Evolutionary conservation across 2,888 invertebrate species (phyloP).

Genomic region (Lottia gigantea): DNA sequence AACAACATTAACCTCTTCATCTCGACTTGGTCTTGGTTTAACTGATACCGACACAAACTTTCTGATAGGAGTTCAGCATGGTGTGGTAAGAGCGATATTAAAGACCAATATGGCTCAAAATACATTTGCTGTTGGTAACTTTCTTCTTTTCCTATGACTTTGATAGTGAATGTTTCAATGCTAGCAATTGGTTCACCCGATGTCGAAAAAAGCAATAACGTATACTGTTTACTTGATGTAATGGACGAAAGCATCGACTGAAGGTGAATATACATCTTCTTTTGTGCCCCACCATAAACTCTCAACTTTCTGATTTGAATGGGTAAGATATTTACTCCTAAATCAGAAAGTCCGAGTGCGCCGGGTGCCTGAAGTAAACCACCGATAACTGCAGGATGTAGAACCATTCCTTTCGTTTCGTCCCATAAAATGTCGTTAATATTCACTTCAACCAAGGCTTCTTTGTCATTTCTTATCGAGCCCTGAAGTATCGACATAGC

Average conservation of each 20-base stretch:
- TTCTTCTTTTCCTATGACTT: background rate
- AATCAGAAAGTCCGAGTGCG: conserved; percentile 27
- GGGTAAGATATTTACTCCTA: conserved; percentile 22
- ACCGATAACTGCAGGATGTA: conserved; percentile 46
- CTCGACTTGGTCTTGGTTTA: too few relatives aligned
- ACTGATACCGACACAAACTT: too few relatives aligned
- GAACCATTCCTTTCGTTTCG: conserved; percentile 31
- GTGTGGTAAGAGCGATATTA: too few relatives aligned
- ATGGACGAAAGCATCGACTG: conserved; percentile 22
- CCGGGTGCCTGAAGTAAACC: conserved; percentile 42
- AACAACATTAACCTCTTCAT: too few relatives aligned
- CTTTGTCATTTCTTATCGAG: background rate
- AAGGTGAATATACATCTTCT: conserved; percentile 38
- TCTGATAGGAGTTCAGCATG: too few relatives aligned
- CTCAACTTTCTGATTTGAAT: background rate
- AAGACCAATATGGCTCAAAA: too few relatives aligned
- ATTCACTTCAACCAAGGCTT: conserved; percentile 3
- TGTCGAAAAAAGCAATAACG: conserved; percentile 35
- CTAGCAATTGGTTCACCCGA: conserved; percentile 44
- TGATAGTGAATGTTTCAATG: conserved; percentile 32
- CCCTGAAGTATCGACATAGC: background rate
- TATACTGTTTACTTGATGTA: conserved; percentile 31
- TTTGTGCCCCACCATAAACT: conserved; percentile 30
- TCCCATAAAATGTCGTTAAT: conserved; percentile 5
- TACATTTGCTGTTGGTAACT: background rate